phyloP scores from a whole-genome alignment of 2,797 vertebrate genomes.

The Rallus crepitans region DNA sequence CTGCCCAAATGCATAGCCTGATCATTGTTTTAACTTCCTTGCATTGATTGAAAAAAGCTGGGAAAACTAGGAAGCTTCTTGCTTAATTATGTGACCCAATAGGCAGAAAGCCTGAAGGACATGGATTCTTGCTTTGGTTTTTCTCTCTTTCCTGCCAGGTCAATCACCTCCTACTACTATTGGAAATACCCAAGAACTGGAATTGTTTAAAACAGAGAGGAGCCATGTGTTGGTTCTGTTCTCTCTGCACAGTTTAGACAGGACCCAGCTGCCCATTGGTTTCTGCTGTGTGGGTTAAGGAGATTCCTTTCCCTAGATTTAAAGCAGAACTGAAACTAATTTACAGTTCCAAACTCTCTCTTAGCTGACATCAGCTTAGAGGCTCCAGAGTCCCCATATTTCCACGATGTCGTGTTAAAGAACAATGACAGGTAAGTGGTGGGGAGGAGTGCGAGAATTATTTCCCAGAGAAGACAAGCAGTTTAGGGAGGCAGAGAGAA shows the following conservation, averaged over 20 bases:
- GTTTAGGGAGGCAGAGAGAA: not conserved
- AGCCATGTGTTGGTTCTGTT: not conserved
- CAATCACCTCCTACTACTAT: not conserved
- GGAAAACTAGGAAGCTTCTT: not conserved
- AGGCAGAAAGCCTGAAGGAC: not conserved
- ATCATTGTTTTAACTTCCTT: not conserved
- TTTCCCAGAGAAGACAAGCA: not conserved
- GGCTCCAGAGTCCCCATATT: not conserved
- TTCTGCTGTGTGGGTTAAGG: not conserved
- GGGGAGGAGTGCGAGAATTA: not conserved
- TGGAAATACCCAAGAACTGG: conserved; percentile 39
- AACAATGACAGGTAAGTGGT: not conserved
- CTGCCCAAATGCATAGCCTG: not conserved
- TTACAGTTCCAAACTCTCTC: not conserved
- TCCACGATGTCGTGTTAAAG: not conserved
- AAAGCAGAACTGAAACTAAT: not conserved
- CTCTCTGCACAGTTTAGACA: not conserved
- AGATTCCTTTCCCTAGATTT: not conserved
- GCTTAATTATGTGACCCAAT: not conserved
- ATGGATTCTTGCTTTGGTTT: not conserved
- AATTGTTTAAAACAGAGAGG: not conserved
- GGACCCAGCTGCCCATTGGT: not conserved
- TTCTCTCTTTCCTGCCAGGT: not conserved
- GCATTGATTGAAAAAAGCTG: not conserved
- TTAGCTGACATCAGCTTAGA: not conserved